Evolutionary conservation across 2,797 vertebrate genomes (phyloP).

Genomic region (Tadarida brasiliensis): DNA sequence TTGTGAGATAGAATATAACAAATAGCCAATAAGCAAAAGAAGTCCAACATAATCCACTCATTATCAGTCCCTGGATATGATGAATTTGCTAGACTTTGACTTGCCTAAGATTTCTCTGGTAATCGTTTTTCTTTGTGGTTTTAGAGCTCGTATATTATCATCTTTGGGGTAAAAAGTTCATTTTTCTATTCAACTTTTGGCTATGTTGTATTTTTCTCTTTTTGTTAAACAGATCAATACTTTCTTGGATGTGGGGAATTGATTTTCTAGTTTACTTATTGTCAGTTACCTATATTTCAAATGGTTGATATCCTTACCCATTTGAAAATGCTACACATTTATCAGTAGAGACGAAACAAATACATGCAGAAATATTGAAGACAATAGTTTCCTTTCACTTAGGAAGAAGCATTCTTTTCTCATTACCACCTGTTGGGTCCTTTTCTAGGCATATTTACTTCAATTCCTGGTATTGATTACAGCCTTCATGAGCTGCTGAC

Average conservation of each 20-base stretch:
- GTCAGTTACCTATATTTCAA: slow-evolving; percentile 32
- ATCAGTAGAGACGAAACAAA: slow-evolving; percentile 4
- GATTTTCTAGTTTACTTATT: slow-evolving; percentile 47
- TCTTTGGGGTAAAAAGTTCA: not conserved
- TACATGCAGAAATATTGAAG: not conserved
- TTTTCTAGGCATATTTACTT: slow-evolving; percentile 7
- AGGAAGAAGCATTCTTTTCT: not conserved
- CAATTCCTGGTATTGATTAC: not conserved
- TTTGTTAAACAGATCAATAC: slow-evolving; percentile 55
- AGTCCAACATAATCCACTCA: not conserved
- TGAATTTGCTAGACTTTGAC: not conserved
- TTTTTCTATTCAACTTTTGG: slow-evolving; percentile 45
- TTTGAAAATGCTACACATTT: slow-evolving; percentile 17
- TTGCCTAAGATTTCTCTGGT: not conserved
- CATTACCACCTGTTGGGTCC: not conserved
- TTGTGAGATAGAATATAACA: not conserved
- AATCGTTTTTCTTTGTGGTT: not conserved
- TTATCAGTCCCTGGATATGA: not conserved
- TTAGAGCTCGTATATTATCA: not conserved
- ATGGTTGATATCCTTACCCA: not conserved
- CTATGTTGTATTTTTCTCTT: not conserved
- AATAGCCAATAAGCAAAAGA: not conserved
- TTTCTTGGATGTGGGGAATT: not conserved
- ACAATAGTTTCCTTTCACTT: not conserved
- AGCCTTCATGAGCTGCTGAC: not conserved